These are phyloP conservation scores for Dynastes grantii DNA, from an alignment of 2,888 invertebrate species.

Conservation along the genomic window DNA sequence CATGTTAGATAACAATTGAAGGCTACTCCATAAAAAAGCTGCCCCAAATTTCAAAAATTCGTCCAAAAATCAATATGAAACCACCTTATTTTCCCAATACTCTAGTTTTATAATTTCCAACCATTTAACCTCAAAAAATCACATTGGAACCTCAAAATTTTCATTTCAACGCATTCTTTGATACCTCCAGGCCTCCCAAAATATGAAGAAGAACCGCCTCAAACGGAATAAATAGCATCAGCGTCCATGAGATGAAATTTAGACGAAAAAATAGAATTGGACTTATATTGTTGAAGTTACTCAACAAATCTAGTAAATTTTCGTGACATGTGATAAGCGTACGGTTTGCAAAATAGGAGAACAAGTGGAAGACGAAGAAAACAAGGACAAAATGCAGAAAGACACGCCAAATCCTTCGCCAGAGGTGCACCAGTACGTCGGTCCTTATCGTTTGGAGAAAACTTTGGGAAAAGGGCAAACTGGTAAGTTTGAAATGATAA, in stretches of 20 bases:
- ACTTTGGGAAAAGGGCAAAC: constrained; percentile 99
- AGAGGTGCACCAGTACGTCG: constrained; percentile 94
- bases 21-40: too few species aligned
- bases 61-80: not conserved
- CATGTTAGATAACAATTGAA: too few species aligned
- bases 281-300: constrained; percentile 8
- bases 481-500: constrained; percentile 77
- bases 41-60: not conserved
- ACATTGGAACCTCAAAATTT: too few species aligned
- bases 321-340: constrained; percentile 46
- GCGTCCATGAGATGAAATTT: constrained; percentile 1
- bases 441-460: constrained; percentile 98
- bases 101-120: too few species aligned
- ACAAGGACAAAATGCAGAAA: constrained; percentile 65
- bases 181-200: not conserved
- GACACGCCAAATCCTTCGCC: constrained; percentile 69
- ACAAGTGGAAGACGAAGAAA: too few species aligned
- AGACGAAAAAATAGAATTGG: constrained; percentile 6
- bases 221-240: not conserved
- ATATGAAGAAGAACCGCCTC: constrained; percentile 29
- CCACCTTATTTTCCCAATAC: too few species aligned
- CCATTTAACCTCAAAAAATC: too few species aligned
- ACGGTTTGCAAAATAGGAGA: not conserved
- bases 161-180: not conserved
- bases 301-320: constrained; percentile 9